phyloP scores from a whole-genome alignment of 2,797 vertebrate species.

The Sebastes ruberrimus region DNA sequence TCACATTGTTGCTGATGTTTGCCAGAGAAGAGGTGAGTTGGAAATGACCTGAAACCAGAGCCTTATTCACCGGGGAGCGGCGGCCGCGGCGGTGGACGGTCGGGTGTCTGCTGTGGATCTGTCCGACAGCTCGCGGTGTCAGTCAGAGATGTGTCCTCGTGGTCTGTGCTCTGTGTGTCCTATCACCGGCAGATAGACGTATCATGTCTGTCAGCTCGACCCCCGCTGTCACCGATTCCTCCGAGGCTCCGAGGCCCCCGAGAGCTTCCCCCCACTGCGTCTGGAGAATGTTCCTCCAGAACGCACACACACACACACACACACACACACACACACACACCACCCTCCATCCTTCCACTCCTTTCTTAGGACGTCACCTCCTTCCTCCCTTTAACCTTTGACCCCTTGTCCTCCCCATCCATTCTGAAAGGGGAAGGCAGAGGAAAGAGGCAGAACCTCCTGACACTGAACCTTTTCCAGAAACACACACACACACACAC shows the following conservation, averaged over 20 bases:
- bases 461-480: background rate
- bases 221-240: constrained; percentile 48
- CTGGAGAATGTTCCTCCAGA: constrained; percentile 53
- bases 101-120: constrained; percentile 19
- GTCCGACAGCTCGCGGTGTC: constrained; percentile 16
- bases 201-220: constrained; percentile 37
- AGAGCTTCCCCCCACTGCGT: constrained; percentile 42
- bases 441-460: constrained; percentile 35
- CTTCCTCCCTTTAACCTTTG: constrained; percentile 52
- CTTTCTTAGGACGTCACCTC: constrained; percentile 44
- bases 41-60: background rate
- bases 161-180: background rate
- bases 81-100: background rate
- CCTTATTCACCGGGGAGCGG: background rate
- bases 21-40: background rate
- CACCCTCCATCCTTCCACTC: constrained; percentile 29
- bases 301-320: background rate
- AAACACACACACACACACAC: background rate
- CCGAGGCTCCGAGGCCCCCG: constrained; percentile 13
- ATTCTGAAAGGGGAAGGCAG: background rate
- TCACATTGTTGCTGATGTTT: background rate
- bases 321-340: too few species aligned
- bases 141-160: constrained; percentile 26
- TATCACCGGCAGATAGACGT: constrained; percentile 57
- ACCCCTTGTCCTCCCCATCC: constrained; percentile 18